A percentile compares a stretch with the other conserved stretches of the same genome.
phyloP scores from a whole-genome alignment of 2,797 vertebrate genomes.

The Characodon lateralis region DNA sequence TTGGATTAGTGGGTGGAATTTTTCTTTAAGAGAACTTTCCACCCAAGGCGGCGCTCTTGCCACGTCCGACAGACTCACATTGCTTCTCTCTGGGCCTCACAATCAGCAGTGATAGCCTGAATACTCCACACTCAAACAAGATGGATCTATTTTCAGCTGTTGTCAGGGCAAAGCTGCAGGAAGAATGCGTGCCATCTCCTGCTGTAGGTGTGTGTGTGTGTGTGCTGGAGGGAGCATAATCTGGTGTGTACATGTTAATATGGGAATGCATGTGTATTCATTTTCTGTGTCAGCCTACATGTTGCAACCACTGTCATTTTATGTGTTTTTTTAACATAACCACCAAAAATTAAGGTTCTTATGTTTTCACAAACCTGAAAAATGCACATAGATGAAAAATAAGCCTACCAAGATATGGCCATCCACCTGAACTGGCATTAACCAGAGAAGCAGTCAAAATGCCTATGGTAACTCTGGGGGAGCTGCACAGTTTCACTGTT shows the following conservation, averaged over 20 bases:
- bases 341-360: too few species aligned
- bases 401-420: too few species aligned
- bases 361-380: too few species aligned
- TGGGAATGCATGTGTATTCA: background rate
- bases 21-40: conserved; percentile 58
- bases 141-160: conserved; percentile 63
- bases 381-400: too few species aligned
- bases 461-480: background rate
- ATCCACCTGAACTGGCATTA: background rate
- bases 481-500: background rate
- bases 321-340: too few species aligned
- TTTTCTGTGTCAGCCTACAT: background rate
- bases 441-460: background rate
- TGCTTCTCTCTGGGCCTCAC: conserved; percentile 34
- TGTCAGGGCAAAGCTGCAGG: conserved; percentile 46
- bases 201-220: conserved; percentile 7
- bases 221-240: background rate
- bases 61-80: conserved; percentile 52
- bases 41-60: conserved; percentile 54
- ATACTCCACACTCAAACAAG: conserved; percentile 56
- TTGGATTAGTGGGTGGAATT: conserved; percentile 51
- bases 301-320: too few species aligned
- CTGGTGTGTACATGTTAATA: background rate
- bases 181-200: conserved; percentile 34
- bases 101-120: conserved; percentile 54